phyloP scores from a whole-genome alignment of 2,888 invertebrate genomes.

The Philopedon plagiatum region DNA sequence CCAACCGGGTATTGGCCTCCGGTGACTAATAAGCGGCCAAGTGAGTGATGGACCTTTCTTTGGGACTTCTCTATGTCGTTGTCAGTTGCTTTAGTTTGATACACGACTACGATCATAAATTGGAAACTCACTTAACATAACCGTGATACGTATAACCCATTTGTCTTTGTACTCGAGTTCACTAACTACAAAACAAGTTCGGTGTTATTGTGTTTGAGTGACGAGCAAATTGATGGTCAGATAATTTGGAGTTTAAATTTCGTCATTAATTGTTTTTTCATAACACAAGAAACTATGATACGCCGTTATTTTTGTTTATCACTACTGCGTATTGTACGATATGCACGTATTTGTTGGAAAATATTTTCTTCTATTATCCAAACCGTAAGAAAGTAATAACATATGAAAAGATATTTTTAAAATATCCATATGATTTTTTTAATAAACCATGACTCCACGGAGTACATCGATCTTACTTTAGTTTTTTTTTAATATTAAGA shows the following conservation, averaged over 20 bases:
- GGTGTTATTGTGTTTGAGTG: background rate
- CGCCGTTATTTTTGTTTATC: no score
- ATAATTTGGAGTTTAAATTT: background rate
- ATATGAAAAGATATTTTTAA: no score
- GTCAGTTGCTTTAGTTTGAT: slow-evolving; percentile 42
- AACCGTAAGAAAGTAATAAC: no score
- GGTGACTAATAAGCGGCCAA: slow-evolving; percentile 59
- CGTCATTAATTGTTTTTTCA: background rate
- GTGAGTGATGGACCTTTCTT: slow-evolving; percentile 58
- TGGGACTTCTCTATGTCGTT: slow-evolving; percentile 50
- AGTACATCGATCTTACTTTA: no score
- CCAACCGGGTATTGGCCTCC: slow-evolving; percentile 54
- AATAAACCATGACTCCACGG: no score
- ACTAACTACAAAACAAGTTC: no score
- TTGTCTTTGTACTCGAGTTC: background rate
- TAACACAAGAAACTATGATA: background rate
- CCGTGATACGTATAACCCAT: background rate
- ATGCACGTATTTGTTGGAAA: no score
- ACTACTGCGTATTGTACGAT: no score
- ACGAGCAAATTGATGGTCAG: background rate
- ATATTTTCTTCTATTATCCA: no score
- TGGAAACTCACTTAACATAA: slow-evolving; percentile 26
- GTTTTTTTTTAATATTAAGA: no score
- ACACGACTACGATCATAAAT: slow-evolving; percentile 10
- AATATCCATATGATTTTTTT: no score